phyloP scores from a whole-genome alignment of 1,140 invertebrate genomes.

The Drosophila kurseongensis region DNA sequence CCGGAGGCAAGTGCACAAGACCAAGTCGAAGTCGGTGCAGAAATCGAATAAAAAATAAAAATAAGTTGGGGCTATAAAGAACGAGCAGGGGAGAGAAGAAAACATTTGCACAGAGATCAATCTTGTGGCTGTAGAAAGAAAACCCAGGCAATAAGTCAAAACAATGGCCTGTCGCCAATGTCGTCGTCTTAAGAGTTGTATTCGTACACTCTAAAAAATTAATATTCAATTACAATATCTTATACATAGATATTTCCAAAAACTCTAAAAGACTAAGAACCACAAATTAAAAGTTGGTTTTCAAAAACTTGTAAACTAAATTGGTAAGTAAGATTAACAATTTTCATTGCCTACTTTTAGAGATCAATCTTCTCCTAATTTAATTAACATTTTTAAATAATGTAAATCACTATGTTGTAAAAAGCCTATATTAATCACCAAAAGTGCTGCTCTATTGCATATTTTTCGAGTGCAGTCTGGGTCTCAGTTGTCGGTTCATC shows the following conservation, averaged over 20 bases:
- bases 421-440: background rate
- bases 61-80: slow-evolving; percentile 29
- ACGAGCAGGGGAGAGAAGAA: slow-evolving; percentile 16
- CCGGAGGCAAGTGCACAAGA: slow-evolving; percentile 65
- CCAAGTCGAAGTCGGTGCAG: slow-evolving; percentile 37
- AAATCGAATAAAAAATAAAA: slow-evolving; percentile 57
- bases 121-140: slow-evolving; percentile 62
- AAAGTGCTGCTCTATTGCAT: background rate
- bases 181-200: slow-evolving; percentile 50
- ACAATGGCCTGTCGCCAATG: slow-evolving; percentile 80
- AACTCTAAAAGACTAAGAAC: too few species aligned
- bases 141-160: slow-evolving; percentile 78
- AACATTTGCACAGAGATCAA: slow-evolving; percentile 74
- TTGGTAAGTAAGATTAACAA: background rate
- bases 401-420: too few species aligned
- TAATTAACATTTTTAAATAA: background rate
- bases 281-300: too few species aligned
- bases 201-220: slow-evolving; percentile 10
- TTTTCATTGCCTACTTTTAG: background rate
- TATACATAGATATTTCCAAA: too few species aligned
- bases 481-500: slow-evolving; percentile 25
- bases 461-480: slow-evolving; percentile 11
- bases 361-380: background rate
- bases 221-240: too few species aligned
- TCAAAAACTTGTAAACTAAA: background rate